Base-by-base conservation (phyloP, 2,113 vertebrate genomes). In the Isurus oxyrinchus region DNA sequence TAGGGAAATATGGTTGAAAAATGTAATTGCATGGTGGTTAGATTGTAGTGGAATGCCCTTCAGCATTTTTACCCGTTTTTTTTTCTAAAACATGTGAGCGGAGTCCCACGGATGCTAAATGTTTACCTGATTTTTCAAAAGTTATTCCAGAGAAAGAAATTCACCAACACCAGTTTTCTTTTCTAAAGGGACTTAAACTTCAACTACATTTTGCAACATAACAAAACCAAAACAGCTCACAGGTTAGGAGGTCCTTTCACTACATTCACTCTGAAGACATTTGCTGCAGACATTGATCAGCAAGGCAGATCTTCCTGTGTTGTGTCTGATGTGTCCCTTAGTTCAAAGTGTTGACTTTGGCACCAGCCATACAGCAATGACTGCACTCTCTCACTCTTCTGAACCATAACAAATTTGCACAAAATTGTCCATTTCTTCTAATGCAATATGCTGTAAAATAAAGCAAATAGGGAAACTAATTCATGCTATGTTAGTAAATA, bases 1-100 rank as follows among this genome's bases (percentile, higher is more conserved):
- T 53, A 53, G 94, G 40, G 94, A 95, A 95, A 95, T 95, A 31
- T 31, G 27, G 67, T 49, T 69, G 67, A 72, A 31, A 94, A 55
- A 72, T 72, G 4, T 49, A 72, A 72, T 95, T 72, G 67, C 94
- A 53, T 95, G 67, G 44, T 76, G 67, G 44, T 72, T 72, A 72
- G 67, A 8, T 72, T 95, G 94, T 95, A 53, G 66, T 14, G 25
- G 66, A 55, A 95, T 76, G 94, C 67, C 67, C 44, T 31, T 95
- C 66, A 95, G 94, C 67, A 95, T 76, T 95, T 63, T 10, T 95
- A 67, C 25, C 25, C 66, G 31, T 40, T 25, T 49, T 72, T 72
- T 31, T 23, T 10, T 76, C 94, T 72, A 14, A 53, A 55, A 25
- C 23, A 69, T 55, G 27, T 13, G 10, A 95, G 49, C 67, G 31